phyloP scores from a whole-genome alignment of 2,888 invertebrate species.

The Steinernema hermaphroditum region DNA sequence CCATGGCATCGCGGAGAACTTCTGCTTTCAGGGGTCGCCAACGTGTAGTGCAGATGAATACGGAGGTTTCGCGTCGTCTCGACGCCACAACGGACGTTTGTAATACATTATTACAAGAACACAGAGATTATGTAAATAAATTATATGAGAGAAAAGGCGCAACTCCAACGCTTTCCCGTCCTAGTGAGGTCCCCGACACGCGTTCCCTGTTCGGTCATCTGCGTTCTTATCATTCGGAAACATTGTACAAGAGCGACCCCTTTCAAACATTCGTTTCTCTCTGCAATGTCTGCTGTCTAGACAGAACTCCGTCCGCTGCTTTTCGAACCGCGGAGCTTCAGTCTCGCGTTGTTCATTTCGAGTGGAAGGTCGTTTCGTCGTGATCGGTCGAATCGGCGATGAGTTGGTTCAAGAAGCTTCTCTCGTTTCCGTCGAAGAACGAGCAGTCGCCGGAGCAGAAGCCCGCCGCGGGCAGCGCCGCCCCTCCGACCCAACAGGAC shows the following conservation, averaged over 20 bases:
- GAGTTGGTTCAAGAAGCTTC: conserved; percentile 27
- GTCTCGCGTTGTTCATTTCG: background rate
- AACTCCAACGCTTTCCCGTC: too few species aligned
- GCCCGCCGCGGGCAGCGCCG: too few species aligned
- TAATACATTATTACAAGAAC: conserved; percentile 5
- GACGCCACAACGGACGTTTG: background rate
- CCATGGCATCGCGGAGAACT: background rate
- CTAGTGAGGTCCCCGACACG: too few species aligned
- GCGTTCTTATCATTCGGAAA: too few species aligned
- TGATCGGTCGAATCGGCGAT: conserved; percentile 14
- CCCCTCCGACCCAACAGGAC: background rate
- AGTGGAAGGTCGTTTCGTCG: background rate
- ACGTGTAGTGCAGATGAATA: background rate
- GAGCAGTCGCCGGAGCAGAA: background rate
- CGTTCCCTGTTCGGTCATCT: too few species aligned
- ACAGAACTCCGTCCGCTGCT: too few species aligned
- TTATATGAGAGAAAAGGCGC: too few species aligned
- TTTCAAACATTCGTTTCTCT: too few species aligned
- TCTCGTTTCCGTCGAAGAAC: background rate
- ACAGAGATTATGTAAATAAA: conserved; percentile 9
- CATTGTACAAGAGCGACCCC: too few species aligned
- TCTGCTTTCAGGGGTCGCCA: background rate
- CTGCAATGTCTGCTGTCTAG: too few species aligned
- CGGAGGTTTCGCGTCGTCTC: too few species aligned
- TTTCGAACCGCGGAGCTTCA: too few species aligned